Percentiles rank a stretch among this genome's conserved stretches.
phyloP scores from a whole-genome alignment of 2,888 invertebrate genomes.

The Laspeyria flexula region DNA sequence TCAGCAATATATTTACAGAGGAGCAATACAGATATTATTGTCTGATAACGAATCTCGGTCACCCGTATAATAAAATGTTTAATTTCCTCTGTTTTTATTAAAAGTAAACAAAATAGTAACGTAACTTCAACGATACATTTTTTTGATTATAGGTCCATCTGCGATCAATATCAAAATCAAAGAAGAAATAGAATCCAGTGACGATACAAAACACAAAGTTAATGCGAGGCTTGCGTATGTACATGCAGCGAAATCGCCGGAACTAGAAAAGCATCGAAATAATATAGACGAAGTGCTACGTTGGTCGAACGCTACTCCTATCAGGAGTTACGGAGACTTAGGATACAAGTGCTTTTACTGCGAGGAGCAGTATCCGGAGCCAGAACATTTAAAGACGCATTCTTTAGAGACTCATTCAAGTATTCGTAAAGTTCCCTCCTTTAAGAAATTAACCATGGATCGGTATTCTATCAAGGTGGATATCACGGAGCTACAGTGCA shows the following conservation, averaged over 20 bases:
- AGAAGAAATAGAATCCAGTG: background rate
- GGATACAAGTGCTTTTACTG: slow-evolving; percentile 5
- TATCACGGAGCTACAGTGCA: background rate
- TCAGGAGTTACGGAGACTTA: slow-evolving; percentile 1
- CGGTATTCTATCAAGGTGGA: background rate
- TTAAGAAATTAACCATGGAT: background rate
- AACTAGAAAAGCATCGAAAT: slow-evolving; percentile 8
- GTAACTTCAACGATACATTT: background rate
- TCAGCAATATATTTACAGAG: too few relatives aligned
- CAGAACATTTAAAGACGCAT: background rate
- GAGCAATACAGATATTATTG: too few relatives aligned
- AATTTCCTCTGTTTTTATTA: too few relatives aligned
- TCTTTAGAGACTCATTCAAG: background rate
- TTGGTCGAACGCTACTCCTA: slow-evolving; percentile 21
- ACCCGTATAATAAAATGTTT: too few relatives aligned
- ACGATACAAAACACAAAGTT: background rate
- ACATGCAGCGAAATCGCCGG: background rate
- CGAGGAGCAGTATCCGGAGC: background rate
- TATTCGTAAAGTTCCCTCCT: background rate
- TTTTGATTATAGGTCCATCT: slow-evolving; percentile 6
- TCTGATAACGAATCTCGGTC: too few relatives aligned
- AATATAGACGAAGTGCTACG: slow-evolving; percentile 17
- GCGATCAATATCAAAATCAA: background rate
- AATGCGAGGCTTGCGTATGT: background rate
- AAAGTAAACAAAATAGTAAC: background rate